Percentiles rank a stretch among this genome's conserved stretches.
Evolutionary conservation across 2,888 invertebrate species (phyloP).

Genomic region (Thymelicus sylvestris): DNA sequence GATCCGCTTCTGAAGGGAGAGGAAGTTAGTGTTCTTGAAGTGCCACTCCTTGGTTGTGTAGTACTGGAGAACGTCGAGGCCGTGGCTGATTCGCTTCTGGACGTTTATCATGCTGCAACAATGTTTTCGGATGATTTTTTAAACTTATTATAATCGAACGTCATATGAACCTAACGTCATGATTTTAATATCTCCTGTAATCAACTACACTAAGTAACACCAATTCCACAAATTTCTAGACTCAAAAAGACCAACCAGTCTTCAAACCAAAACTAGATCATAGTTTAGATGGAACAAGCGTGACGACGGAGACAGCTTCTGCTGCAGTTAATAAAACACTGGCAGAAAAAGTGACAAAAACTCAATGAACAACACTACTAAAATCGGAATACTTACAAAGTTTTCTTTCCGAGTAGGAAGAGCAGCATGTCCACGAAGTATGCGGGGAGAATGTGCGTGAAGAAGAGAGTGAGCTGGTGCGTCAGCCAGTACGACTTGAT

Average conservation of each 20-base stretch:
- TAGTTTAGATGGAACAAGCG: too few species aligned
- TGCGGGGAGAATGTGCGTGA: conserved; percentile 91
- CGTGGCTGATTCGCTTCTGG: conserved; percentile 86
- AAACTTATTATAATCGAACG: too few species aligned
- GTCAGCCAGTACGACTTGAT: conserved; percentile 88
- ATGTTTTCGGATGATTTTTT: neutral
- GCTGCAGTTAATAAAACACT: too few species aligned
- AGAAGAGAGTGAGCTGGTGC: conserved; percentile 87
- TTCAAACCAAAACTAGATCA: too few species aligned
- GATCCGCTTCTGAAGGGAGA: conserved; percentile 80
- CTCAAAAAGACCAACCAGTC: too few species aligned
- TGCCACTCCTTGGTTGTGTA: conserved; percentile 94
- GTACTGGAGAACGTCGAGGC: conserved; percentile 88
- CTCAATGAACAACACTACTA: too few species aligned
- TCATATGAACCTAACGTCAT: neutral
- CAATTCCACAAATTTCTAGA: too few species aligned
- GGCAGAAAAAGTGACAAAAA: too few species aligned
- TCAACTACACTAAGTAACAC: too few species aligned
- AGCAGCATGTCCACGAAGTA: conserved; percentile 89
- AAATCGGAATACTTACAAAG: conserved; percentile 87
- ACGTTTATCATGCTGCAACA: conserved; percentile 85
- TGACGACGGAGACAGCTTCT: too few species aligned
- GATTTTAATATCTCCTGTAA: too few species aligned
- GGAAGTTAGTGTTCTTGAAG: conserved; percentile 87
- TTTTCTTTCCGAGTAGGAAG: conserved; percentile 88